Evolutionary conservation across 1,140 invertebrate species (phyloP).

Genomic region (Schmidtea mediterranea): DNA sequence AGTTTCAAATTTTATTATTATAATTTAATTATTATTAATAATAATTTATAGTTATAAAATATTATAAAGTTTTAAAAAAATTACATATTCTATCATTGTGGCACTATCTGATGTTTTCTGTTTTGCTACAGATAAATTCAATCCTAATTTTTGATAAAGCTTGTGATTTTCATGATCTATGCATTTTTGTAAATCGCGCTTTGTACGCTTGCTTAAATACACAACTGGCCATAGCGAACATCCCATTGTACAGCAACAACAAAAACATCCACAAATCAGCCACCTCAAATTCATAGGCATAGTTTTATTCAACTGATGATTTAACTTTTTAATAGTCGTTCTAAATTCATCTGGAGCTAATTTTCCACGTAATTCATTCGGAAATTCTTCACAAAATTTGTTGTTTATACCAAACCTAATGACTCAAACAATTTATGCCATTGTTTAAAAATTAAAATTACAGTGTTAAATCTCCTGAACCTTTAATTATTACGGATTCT

Average conservation of each 20-base stretch:
- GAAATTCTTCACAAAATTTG: constrained; percentile 2
- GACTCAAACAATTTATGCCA: too few relatives aligned
- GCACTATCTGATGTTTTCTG: not conserved
- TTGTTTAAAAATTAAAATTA: too few relatives aligned
- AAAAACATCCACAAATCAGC: not conserved
- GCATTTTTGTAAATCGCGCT: not conserved
- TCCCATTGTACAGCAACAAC: constrained; percentile 1
- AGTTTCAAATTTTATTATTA: too few relatives aligned
- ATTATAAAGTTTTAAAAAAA: too few relatives aligned
- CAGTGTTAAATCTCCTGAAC: too few relatives aligned
- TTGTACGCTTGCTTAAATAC: not conserved
- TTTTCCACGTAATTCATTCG: not conserved
- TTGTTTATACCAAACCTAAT: constrained; percentile 3
- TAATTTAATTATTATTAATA: too few relatives aligned
- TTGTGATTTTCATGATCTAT: not conserved
- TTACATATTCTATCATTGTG: constrained; percentile 2
- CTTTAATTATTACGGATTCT: too few relatives aligned
- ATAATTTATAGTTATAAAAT: too few relatives aligned
- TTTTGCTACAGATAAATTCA: not conserved
- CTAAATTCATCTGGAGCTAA: constrained; percentile 4
- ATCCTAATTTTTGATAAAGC: not conserved
- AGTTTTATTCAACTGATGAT: not conserved
- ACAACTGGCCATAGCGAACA: not conserved
- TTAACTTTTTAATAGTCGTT: not conserved
- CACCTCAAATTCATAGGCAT: constrained; percentile 1